Evolutionary conservation across 2,797 vertebrate genomes (phyloP).

Genomic region (Falco biarmicus): DNA sequence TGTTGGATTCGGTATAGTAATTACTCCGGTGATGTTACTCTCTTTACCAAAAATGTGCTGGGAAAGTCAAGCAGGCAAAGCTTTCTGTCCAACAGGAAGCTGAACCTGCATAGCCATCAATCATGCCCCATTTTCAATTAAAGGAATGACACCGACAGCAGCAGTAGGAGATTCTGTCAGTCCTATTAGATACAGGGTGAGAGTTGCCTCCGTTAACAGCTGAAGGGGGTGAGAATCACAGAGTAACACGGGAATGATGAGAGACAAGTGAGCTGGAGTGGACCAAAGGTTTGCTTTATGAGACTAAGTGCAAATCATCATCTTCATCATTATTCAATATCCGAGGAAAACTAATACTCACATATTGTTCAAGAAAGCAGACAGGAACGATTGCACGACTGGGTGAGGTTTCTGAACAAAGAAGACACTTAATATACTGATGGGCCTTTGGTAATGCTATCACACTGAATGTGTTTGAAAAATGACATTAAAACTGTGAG

Average conservation of each 20-base stretch:
- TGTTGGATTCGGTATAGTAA: constrained; percentile 19
- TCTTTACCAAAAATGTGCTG: constrained; percentile 40
- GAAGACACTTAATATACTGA: neutral
- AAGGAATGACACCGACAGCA: constrained; percentile 50
- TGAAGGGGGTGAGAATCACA: constrained; percentile 51
- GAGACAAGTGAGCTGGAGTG: constrained; percentile 57
- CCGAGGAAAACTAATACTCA: constrained; percentile 8
- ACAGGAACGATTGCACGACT: neutral
- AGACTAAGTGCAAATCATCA: constrained; percentile 30
- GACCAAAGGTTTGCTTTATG: constrained; percentile 48
- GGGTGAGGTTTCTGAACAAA: neutral
- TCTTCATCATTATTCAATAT: neutral
- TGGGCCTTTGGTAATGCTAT: neutral
- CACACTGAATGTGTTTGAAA: neutral
- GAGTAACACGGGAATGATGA: constrained; percentile 44
- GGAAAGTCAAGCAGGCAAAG: constrained; percentile 41
- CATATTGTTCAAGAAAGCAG: constrained; percentile 43
- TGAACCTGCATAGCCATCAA: constrained; percentile 58
- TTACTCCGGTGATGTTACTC: neutral
- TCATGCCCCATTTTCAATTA: constrained; percentile 72
- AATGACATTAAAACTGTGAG: constrained; percentile 62
- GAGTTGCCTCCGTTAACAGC: constrained; percentile 48
- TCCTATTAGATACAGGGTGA: constrained; percentile 41
- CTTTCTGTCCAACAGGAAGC: constrained; percentile 18
- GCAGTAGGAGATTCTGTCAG: constrained; percentile 39